Evolutionary conservation across 2,888 invertebrate genomes (phyloP), one percentile per base, ranked within the genome.

Genomic region (Galeopsomyia nigrocyanea): DNA sequence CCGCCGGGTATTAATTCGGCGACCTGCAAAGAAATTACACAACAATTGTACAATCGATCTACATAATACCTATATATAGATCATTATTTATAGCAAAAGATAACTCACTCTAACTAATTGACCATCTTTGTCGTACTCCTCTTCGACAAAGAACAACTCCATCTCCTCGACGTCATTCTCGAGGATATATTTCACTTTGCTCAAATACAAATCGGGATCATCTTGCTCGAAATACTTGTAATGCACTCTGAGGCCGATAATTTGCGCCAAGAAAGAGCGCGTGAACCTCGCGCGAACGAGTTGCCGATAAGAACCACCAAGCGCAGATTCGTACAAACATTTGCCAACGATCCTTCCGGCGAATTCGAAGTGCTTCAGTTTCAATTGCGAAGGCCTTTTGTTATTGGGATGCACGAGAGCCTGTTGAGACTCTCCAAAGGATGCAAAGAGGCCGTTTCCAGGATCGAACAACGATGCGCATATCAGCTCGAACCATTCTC

Each of bases 161-260:
- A 95, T 92, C 63, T 90, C 88, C 84, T 95, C 95, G 77, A 97
- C 91, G 87, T 96, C 95, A 77, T 97, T 95, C 81, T 97, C 96
- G 79, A 96, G 88, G 77, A 98, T 93, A 86, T 96, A 97, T 84
- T 95, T 95, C 56, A 97, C 93, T 89, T 97, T 97, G n/a, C 94
- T 93, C 75, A 96, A 88, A 87, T 96, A 97, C 72, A 97, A 88
- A 87, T 97, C 97, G 0, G 97, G 97, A 88, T 97, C 97, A 84
- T 98, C 97, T 87, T 96, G 96, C 84, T 97, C 97, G 87, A 97
- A 97, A 87, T 97, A 95, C 94, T 95, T 96, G 83, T 96, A 97
- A 86, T 96, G 95, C 74, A 97, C 96, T 75, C 97, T 87, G 49
- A 97, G 91, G 19, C 97, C 98, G 82, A 97, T 97, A 77, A 98